phyloP scores from a whole-genome alignment of 2,113 vertebrate genomes.

The Centropristis striata region DNA sequence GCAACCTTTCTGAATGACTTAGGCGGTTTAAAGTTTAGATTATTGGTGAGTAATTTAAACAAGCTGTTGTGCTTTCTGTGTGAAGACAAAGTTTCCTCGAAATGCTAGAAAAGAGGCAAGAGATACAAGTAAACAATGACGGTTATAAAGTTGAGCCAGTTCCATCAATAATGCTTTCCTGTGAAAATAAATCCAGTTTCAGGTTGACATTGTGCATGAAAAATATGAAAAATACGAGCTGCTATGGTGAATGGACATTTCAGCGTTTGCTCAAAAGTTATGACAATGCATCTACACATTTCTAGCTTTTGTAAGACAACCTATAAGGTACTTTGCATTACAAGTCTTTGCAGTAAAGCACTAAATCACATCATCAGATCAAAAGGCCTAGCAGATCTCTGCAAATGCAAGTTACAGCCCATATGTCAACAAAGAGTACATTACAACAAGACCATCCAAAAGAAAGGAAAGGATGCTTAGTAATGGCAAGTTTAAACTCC shows the following conservation, averaged over 20 bases:
- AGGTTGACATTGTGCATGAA: neutral
- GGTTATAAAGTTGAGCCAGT: neutral
- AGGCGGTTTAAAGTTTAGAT: slow-evolving; percentile 47
- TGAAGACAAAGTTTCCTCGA: slow-evolving; percentile 26
- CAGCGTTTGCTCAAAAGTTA: neutral
- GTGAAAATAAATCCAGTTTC: neutral
- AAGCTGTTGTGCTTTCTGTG: slow-evolving; percentile 14
- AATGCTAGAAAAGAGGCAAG: neutral
- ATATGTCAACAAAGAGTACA: neutral
- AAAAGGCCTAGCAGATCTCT: neutral
- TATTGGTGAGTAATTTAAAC: slow-evolving; percentile 42
- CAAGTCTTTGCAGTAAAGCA: neutral
- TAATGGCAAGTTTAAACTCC: neutral
- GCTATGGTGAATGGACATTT: neutral
- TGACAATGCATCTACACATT: neutral
- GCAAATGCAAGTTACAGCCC: neutral
- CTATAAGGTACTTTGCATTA: neutral
- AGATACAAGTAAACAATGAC: slow-evolving; percentile 20
- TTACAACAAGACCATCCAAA: neutral
- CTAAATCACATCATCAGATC: neutral
- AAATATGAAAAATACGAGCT: neutral
- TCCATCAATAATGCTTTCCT: neutral
- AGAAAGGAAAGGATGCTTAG: neutral
- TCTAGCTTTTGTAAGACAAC: neutral
- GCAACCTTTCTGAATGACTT: slow-evolving; percentile 40